These are phyloP conservation scores for Ctenomys sociabilis DNA, from an alignment of 2,113 vertebrate genomes.

Conservation along the genomic window DNA sequence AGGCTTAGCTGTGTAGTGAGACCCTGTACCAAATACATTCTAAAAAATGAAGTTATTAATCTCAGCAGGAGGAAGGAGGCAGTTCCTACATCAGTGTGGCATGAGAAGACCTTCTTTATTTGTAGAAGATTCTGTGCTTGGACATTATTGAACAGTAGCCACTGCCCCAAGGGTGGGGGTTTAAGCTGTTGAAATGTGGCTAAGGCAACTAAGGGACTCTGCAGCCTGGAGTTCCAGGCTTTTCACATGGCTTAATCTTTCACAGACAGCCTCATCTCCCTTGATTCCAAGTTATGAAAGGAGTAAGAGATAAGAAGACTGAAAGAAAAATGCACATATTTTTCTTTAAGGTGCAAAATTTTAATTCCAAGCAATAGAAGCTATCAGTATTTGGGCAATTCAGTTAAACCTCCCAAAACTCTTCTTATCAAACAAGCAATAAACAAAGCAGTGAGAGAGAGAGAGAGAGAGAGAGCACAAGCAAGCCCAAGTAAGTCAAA, in stretches of 20 bases:
- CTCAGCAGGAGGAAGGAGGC: background rate
- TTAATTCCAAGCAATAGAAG: background rate
- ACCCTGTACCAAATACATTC: too few species aligned
- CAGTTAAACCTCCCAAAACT: background rate
- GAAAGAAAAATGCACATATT: background rate
- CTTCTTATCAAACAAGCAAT: conserved; percentile 30
- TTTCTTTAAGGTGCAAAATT: background rate
- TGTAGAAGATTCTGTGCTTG: background rate
- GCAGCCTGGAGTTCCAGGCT: background rate
- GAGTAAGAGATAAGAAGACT: background rate
- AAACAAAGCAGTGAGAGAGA: background rate
- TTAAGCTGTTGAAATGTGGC: background rate
- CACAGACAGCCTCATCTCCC: background rate
- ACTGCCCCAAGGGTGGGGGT: background rate
- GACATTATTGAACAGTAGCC: background rate
- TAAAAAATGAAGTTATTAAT: background rate
- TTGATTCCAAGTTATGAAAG: background rate
- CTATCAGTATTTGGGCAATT: background rate
- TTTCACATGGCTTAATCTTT: background rate
- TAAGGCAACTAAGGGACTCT: background rate
- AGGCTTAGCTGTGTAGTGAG: too few species aligned
- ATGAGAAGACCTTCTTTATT: background rate
- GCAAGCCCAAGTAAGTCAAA: background rate
- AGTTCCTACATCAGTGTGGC: background rate
- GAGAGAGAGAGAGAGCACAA: background rate